Percentiles rank a stretch among this genome's conserved stretches.
Evolutionary conservation across 2,113 vertebrate species (phyloP).

Genomic region (Lanius ludovicianus): DNA sequence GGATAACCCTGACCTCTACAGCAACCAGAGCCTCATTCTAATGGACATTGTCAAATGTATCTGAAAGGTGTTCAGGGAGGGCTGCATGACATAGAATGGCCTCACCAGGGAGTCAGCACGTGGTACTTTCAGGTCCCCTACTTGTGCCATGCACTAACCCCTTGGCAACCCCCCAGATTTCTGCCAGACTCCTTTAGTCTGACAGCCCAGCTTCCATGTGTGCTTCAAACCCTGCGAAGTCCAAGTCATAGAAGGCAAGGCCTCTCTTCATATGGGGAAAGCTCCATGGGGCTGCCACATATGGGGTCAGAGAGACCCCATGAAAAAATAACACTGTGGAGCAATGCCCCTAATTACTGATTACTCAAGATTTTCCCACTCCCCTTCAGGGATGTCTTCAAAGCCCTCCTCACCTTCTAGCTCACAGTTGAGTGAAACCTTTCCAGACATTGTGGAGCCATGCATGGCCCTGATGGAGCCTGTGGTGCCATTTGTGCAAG

Average conservation of each 20-base stretch:
- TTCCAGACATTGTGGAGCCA: background rate
- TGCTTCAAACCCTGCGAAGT: background rate
- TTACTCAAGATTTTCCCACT: background rate
- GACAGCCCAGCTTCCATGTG: background rate
- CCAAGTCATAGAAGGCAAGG: background rate
- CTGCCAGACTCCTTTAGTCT: background rate
- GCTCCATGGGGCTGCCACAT: background rate
- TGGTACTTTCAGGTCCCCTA: background rate
- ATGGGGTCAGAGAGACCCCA: background rate
- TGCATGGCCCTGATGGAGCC: background rate
- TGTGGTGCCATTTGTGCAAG: background rate
- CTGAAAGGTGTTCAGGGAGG: background rate
- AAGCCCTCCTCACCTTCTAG: background rate
- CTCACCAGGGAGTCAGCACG: rapidly evolving
- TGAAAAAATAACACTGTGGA: background rate
- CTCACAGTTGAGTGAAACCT: background rate
- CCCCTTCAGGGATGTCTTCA: background rate
- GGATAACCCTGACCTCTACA: background rate
- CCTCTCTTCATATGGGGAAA: background rate
- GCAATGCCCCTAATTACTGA: background rate
- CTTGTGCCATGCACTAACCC: background rate
- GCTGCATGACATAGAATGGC: background rate
- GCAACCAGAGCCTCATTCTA: background rate
- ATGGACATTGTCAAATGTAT: background rate
- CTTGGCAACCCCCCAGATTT: background rate